Base-by-base conservation (phyloP, 2,113 vertebrate species). In the Alaudala cheleensis region DNA sequence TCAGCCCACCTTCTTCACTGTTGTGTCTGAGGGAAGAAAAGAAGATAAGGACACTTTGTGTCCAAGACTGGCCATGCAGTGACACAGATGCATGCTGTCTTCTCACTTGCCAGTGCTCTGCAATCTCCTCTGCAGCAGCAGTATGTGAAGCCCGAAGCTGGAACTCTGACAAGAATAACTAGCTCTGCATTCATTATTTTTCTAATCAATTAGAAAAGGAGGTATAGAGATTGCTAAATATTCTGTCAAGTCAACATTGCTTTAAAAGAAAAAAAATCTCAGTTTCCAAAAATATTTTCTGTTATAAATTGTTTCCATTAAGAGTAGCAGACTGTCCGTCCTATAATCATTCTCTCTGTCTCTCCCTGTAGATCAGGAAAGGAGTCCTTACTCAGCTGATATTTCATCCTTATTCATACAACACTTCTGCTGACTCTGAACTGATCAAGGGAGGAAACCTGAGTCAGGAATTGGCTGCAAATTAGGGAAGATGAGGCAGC, bases 381-480 rank as follows among this genome's bases (percentile, higher is more conserved):
- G 19, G 50, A 92, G 42, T 51, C 78, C 87, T 94, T 94, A 91
- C 61, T 93, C 91, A 90, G 93, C 90, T 83, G 64, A 29, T 92
- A 80, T 90, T 90, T 90, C 4, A 5, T 70, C 73, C 50, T 95
- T 82, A 80, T 90, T 94, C 84, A 73, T 76, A 80, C 24, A 91
- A 34, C 29, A 50, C 24, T 97, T 95, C 87, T 95, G 93, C 93
- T 95, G 93, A 95, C 93, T 94, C 81, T 82, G 58, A 92, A 85
- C 37, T 47, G 90, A 93, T 90, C 50, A 66, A 93, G 74, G 15
- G 29, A 95, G 47, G 71, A 94, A 96, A 73, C 79, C 91, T 94
- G 96, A 96, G 89, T 97, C 84, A 96, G 94, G 91, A 97, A 93
- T 39, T 94, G 74, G 81, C 94, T 90, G 74, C 87, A 96, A 95